Evolutionary conservation across 1,140 invertebrate species (phyloP).

Genomic region (Drosophila ogumai): DNA sequence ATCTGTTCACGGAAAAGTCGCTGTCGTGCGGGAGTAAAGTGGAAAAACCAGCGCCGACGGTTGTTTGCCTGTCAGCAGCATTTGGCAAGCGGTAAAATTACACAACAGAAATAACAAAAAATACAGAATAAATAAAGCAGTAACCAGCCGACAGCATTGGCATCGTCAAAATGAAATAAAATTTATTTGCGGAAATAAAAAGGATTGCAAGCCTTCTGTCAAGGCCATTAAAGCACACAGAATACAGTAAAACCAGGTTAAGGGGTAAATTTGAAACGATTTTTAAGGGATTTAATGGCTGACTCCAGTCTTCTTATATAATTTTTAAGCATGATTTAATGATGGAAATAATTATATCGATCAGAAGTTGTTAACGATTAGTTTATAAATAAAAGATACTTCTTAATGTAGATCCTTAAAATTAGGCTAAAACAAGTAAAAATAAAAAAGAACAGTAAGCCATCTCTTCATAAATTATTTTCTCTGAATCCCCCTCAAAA

Average conservation of each 20-base stretch:
- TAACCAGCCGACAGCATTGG: constrained; percentile 38
- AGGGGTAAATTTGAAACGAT: constrained; percentile 17
- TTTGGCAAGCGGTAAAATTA: constrained; percentile 61
- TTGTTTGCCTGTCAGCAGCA: constrained; percentile 74
- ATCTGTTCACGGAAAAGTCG: constrained; percentile 43
- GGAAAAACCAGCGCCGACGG: constrained; percentile 10
- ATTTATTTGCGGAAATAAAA: constrained; percentile 74
- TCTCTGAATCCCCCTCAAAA: background rate
- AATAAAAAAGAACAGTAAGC: no score
- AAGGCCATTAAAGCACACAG: constrained; percentile 42
- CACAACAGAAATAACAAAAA: constrained; percentile 31
- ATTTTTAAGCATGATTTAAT: background rate
- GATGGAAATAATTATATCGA: background rate
- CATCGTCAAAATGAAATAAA: constrained; percentile 74
- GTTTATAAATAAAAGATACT: no score
- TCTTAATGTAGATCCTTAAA: background rate
- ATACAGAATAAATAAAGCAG: constrained; percentile 44
- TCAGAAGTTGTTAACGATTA: background rate
- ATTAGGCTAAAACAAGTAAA: no score
- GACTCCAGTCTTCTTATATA: no score
- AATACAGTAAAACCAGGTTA: constrained; percentile 61
- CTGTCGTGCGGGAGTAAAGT: constrained; percentile 1
- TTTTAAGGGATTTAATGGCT: background rate
- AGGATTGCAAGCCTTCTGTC: constrained; percentile 55
- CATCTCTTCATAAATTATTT: background rate